Evolutionary conservation across 1,140 invertebrate species (phyloP), one percentile per base, ranked within the genome.

Genomic region (Lasioglossum albipes): DNA sequence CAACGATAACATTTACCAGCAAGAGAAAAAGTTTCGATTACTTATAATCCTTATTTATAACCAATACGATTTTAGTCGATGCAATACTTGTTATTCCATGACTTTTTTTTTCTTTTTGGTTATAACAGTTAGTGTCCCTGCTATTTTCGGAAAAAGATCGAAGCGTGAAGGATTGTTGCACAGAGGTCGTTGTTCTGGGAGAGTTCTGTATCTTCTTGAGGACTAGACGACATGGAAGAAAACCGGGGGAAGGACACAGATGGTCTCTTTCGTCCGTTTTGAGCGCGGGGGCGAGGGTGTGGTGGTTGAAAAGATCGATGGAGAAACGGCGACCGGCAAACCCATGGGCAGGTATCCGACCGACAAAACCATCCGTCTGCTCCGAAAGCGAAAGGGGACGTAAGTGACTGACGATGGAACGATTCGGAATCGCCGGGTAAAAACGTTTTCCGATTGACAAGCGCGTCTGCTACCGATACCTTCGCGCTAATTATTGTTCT

Each of bases 231-330:
- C 5, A 67, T 5, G 1, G 22, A 13, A 27, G 27, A 13, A 62
- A 31, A 16, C 18, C 16, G 9, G 31, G 2, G 45, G 12, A 49
- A 13, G 18, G 27, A 41, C 64, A 36, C 74, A 76, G 65, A 76
- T 76, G 74, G 59, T 76, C 36, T 36, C 42, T 59, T 68, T 68
- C 52, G 64, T 76, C 27, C 36, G 64, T 75, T 76, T 59, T 13
- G 36, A 36, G 52, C 22, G 49, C 16, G 36, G 64, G 54, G 54
- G 65, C 42, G 45, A 31, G 16, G 27, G 65, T 31, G 31, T 9
- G 7, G 5, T 12, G 42, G 45, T 22, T 12, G 9, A 5, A 20
- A 22, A 61, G 61, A 27, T 62, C 61, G 61, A 62, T 31, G 61
- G 61, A 2, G 22, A 31, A 62, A 62, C 27, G 61, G 61, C 61